Conservation (phyloP, 2,113 vertebrate species). For the Cettia cetti region DNA sequence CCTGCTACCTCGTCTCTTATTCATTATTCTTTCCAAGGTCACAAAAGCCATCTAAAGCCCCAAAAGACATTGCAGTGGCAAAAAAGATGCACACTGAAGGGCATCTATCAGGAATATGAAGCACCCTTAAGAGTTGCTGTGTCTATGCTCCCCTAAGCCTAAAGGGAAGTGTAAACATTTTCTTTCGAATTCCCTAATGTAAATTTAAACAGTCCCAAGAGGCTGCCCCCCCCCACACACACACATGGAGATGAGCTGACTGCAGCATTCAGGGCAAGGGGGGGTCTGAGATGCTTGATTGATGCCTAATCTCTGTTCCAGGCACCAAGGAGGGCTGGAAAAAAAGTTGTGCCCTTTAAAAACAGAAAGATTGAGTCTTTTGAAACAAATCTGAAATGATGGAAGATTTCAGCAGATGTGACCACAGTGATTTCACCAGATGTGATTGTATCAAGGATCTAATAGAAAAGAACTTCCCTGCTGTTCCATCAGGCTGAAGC, state of each 20-base stretch:
- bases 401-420: conserved; percentile 61
- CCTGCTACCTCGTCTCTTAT: neutral
- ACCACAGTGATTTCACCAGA: conserved; percentile 52
- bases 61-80: neutral
- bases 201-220: neutral
- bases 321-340: conserved; percentile 1
- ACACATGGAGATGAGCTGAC: neutral
- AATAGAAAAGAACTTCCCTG: conserved; percentile 66
- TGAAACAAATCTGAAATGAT: conserved; percentile 59
- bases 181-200: neutral
- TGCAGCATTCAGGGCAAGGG: neutral
- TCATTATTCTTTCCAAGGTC: neutral
- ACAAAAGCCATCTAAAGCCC: neutral
- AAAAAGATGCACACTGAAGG: neutral
- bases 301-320: neutral
- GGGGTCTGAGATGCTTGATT: neutral
- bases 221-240: neutral
- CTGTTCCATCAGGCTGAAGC: conserved; percentile 48
- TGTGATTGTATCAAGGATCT: conserved; percentile 51
- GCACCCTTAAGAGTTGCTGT: neutral
- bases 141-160: neutral
- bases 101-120: neutral
- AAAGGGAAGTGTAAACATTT: neutral
- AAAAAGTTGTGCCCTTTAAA: conserved; percentile 11
- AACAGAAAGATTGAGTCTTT: conserved; percentile 46